These are phyloP conservation scores for Menura novaehollandiae DNA, from an alignment of 2,113 vertebrate species.

Conservation along the genomic window DNA sequence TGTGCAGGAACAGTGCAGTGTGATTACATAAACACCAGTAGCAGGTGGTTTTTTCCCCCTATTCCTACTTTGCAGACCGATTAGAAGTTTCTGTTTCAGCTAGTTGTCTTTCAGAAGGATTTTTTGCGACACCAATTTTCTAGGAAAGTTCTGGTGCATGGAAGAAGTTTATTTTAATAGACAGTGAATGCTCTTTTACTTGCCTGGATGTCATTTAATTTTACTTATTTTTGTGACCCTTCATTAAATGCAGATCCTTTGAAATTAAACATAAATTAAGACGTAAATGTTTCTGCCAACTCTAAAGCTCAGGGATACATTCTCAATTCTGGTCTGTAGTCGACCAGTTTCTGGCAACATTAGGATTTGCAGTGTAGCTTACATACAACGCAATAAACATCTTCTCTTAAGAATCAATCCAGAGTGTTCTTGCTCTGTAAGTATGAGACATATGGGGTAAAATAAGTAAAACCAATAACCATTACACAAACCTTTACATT, in stretches of 20 bases:
- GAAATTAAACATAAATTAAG: not conserved
- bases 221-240: not conserved
- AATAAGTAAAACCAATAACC: not conserved
- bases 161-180: not conserved
- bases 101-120: not conserved
- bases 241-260: not conserved
- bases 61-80: not conserved
- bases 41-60: fast-evolving
- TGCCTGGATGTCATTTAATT: not conserved
- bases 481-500: not conserved
- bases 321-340: not conserved
- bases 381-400: not conserved
- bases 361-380: not conserved
- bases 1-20: not conserved
- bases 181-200: not conserved
- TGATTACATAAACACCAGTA: not conserved
- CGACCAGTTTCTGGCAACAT: not conserved
- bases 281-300: not conserved
- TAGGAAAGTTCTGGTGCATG: not conserved
- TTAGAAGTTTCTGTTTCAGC: not conserved
- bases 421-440: not conserved
- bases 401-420: not conserved
- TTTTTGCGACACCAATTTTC: not conserved
- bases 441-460: not conserved
- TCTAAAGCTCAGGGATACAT: not conserved